These are phyloP conservation scores for Drosophila littoralis DNA, from an alignment of 1,140 invertebrate species.

Conservation along the genomic window DNA sequence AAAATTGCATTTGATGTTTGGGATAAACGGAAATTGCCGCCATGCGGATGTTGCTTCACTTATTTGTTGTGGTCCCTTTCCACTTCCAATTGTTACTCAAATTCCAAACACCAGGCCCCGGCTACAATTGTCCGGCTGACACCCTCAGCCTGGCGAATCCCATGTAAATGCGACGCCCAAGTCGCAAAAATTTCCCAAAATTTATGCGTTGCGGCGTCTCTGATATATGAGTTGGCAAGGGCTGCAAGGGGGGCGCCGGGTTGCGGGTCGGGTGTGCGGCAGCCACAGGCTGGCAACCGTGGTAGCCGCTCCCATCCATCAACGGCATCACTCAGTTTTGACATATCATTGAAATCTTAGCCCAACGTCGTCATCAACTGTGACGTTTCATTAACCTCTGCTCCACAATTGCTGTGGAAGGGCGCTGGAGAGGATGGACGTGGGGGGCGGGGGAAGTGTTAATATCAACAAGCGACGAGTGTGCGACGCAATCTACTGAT, in stretches of 20 bases:
- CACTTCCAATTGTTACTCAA: conserved; percentile 5
- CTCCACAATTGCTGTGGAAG: conserved; percentile 7
- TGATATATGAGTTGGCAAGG: conserved; percentile 59
- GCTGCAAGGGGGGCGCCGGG: background rate
- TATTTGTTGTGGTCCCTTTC: conserved; percentile 49
- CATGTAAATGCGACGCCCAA: conserved; percentile 75
- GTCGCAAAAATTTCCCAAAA: conserved; percentile 62
- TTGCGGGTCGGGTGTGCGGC: background rate
- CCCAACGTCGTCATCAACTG: conserved; percentile 73
- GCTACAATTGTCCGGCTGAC: background rate
- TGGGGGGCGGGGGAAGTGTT: conserved; percentile 50
- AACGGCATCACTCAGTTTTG: conserved; percentile 80
- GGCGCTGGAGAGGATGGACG: background rate
- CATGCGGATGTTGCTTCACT: conserved; percentile 61
- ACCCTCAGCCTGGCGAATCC: conserved; percentile 47
- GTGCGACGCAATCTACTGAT: conserved; percentile 81
- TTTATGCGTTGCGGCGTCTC: conserved; percentile 75
- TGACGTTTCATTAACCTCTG: conserved; percentile 79
- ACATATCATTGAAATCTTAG: conserved; percentile 82
- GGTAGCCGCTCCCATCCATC: conserved; percentile 67
- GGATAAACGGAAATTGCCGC: conserved; percentile 67
- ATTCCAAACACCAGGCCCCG: background rate
- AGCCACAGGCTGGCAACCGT: conserved; percentile 52
- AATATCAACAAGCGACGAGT: conserved; percentile 75
- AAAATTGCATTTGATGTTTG: conserved; percentile 78